Evolutionary conservation across 2,797 vertebrate species (phyloP).

Genomic region (Helarctos malayanus): DNA sequence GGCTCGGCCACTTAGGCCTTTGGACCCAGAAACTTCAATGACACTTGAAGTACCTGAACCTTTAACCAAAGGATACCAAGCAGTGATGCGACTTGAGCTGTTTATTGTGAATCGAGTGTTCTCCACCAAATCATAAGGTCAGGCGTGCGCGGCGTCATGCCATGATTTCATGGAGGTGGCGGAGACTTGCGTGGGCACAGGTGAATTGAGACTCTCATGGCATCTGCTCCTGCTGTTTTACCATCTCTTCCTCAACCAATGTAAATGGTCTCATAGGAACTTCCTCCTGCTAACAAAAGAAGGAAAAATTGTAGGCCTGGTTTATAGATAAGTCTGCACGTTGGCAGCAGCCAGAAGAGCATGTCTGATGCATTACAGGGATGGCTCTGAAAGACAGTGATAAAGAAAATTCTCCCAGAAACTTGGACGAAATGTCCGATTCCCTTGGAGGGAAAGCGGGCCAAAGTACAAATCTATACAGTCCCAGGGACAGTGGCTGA

Average conservation of each 20-base stretch:
- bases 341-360: not conserved
- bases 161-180: not conserved
- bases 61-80: not conserved
- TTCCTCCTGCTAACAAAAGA: not conserved
- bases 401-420: conserved; percentile 22
- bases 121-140: not conserved
- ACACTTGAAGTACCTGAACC: not conserved
- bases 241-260: not conserved
- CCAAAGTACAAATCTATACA: not conserved
- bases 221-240: not conserved
- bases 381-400: not conserved
- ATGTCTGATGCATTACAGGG: not conserved
- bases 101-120: not conserved
- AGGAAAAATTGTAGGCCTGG: not conserved
- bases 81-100: not conserved
- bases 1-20: not conserved
- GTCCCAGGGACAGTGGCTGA: not conserved
- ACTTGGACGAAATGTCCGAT: not conserved
- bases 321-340: not conserved
- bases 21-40: not conserved
- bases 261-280: not conserved
- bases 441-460: not conserved
- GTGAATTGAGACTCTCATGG: not conserved
- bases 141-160: not conserved
- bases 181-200: not conserved